Percentiles rank a stretch among this genome's conserved stretches.
Conservation (phyloP, 2,888 invertebrate genomes). For the Eucriotettix oculatus region DNA sequence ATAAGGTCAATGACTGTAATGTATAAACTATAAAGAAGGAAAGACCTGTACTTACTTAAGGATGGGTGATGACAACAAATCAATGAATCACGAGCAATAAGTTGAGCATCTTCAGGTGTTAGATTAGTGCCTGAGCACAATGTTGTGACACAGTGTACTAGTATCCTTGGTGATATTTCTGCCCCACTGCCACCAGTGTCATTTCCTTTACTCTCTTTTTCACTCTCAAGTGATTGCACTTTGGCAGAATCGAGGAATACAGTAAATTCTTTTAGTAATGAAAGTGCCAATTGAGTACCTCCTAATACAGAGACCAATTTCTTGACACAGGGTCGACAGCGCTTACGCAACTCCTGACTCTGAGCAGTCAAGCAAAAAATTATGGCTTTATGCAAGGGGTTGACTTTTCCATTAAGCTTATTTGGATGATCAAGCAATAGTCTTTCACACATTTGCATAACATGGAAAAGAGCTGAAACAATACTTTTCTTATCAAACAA, state of each 20-base stretch:
- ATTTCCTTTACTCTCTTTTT: slow-evolving; percentile 22
- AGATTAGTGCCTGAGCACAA: slow-evolving; percentile 26
- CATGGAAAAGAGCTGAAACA: slow-evolving; percentile 40
- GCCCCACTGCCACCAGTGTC: slow-evolving; percentile 20
- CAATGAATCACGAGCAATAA: slow-evolving; percentile 47
- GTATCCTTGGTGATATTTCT: slow-evolving; percentile 19
- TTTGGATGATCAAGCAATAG: slow-evolving; percentile 51
- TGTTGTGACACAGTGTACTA: slow-evolving; percentile 26
- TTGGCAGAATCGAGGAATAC: slow-evolving; percentile 16
- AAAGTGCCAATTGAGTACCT: slow-evolving; percentile 42
- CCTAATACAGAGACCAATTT: slow-evolving; percentile 40
- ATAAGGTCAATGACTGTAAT: no score
- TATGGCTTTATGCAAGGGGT: slow-evolving; percentile 53
- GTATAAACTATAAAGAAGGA: no score
- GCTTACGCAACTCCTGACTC: slow-evolving; percentile 40
- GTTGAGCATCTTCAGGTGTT: slow-evolving; percentile 35
- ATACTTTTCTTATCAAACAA: background rate
- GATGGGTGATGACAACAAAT: slow-evolving; percentile 61
- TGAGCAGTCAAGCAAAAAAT: slow-evolving; percentile 49
- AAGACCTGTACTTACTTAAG: slow-evolving; percentile 27
- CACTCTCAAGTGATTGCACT: slow-evolving; percentile 13
- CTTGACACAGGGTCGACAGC: slow-evolving; percentile 40
- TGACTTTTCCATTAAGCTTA: slow-evolving; percentile 45
- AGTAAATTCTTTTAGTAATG: slow-evolving; percentile 48
- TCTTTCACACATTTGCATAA: slow-evolving; percentile 56